These are phyloP conservation scores for Platorchestia sp. DNA, from an alignment of 1,140 invertebrate genomes.

Conservation along the genomic window DNA sequence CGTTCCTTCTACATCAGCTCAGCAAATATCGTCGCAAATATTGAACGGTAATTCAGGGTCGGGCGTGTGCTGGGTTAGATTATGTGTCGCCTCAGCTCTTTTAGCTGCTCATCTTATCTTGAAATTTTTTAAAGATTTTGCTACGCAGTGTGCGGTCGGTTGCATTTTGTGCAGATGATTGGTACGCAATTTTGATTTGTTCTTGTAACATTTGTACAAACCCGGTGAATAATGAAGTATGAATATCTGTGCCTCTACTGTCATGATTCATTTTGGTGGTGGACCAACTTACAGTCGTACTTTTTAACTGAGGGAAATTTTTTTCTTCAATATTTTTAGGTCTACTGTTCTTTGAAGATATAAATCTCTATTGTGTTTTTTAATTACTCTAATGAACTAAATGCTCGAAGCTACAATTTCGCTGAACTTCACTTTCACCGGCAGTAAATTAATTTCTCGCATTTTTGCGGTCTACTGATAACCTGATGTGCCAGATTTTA, in stretches of 20 bases:
- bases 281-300: no score
- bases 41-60: neutral
- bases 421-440: neutral
- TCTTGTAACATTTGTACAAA: neutral
- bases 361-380: neutral
- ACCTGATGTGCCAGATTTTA: neutral
- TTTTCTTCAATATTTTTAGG: no score
- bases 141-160: neutral
- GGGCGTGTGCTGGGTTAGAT: neutral
- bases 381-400: neutral
- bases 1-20: conserved; percentile 36
- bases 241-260: neutral
- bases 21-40: conserved; percentile 45
- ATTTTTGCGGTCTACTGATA: neutral
- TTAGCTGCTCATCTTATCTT: neutral
- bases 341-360: neutral
- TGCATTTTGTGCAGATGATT: neutral
- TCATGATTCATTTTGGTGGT: neutral
- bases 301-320: no score
- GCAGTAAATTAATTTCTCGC: neutral
- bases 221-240: neutral
- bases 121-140: neutral
- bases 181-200: no score
- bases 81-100: neutral
- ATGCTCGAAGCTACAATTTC: neutral